Base-by-base conservation (phyloP, 2,888 invertebrate species). In the Philereme transversata region DNA sequence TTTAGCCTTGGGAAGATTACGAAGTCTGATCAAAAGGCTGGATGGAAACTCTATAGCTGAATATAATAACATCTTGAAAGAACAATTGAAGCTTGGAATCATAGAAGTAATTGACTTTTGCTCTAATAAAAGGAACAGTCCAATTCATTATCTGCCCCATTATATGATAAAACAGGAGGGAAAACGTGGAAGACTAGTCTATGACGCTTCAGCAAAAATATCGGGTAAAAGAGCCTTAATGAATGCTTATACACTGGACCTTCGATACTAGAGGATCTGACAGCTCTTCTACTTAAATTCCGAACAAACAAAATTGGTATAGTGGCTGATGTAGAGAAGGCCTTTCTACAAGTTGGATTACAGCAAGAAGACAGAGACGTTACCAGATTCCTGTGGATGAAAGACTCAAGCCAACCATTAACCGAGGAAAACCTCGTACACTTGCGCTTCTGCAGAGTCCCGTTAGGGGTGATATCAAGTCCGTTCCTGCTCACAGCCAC, bases 401-500 rank as follows among this genome's bases (percentile, higher is more conserved):
- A 45, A 7, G 45, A 45, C 11, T 3, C 11, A 4, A 8, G 4
- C 3, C 9, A 45, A 11, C 11, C 4, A 10, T 4, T 7, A 4
- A 11, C 45, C 4, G 11, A 45, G 4, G 45, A 45, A 10, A 45
- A 45, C 11, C 5, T 45, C 4, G 3, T 45, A 4, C 11, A 45
- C 45, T 11, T 45, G 5, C 10, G 45, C 11, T 45, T 45, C 45
- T 11, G 11, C 11, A 10, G 45, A 5, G 45, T 45, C 4, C 45
- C 45, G 3, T 70, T 70, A 36, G 67, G 67, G 0, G 34, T 69
- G 7, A 64, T 71, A 22, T 62, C 64, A 5, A 71, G 71, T 33
- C 67, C 67, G 7, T 71, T 71, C 47, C n/a, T n/a, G n/a, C 46
- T 71, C 4, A 71, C 58, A n/a, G 69, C 71, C 1, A 66, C 67